Base-by-base conservation (phyloP, 1,140 invertebrate species). In the Penaeus chinensis region DNA sequence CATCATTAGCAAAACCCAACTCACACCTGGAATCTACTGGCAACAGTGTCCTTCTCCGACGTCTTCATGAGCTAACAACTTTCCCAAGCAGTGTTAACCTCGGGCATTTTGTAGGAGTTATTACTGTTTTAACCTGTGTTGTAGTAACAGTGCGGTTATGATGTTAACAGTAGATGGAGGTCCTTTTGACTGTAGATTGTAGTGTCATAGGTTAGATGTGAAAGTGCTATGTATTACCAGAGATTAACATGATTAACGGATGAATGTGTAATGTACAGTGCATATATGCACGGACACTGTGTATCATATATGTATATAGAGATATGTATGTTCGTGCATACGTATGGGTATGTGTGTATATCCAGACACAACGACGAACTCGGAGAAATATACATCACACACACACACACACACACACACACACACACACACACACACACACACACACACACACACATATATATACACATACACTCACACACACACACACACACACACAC, bases 311-410 rank as follows among this genome's bases (percentile, higher is more conserved):
- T 11, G 5, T 74, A 24, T 24, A 74, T 32, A 74, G 18, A 32
- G 0, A n/a, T 24, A 32, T 13, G 42, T 74, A 32, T 24, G 42
- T 32, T 32, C 2, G 10, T 74, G 42, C 42, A 74, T 27, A 27
- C 42, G 42, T 74, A 74, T 32, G n/a, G 27, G 42, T 74, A 74
- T 74, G n/a, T 74, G 42, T 74, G 42, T 74, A 74, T 20, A 74
- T 74, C 24, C n/a, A 74, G 13, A 74, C 37, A 24, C 19, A 32
- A 18, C 13, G 16, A 74, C 32, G n/a, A 32, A 74, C n/a, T 22
- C n/a, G 37, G 4, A 74, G 19, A 74, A 18, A 74, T 27, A 74
- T 27, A 27, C 69, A 74, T 0, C 42, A 74, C 20, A 24, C 42
- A 16, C 54, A 54, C 54, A 54, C 54, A 16, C 54, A 54, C 54